phyloP scores from a whole-genome alignment of 2,113 vertebrate species.

The Zosterops borbonicus region DNA sequence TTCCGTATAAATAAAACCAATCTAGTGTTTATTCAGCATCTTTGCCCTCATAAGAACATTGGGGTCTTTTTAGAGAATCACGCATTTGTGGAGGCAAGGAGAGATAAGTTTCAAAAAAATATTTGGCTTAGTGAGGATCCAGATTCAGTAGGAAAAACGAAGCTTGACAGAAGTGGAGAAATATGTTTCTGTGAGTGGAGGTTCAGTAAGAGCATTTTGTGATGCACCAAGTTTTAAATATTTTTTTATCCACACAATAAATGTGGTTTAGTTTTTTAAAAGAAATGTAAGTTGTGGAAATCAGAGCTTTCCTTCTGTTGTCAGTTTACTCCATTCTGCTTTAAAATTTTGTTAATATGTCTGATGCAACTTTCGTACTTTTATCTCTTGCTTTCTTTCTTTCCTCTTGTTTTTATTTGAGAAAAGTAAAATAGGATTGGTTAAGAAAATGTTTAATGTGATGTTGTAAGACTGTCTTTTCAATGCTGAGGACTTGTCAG shows the following conservation, averaged over 20 bases:
- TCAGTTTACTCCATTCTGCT: neutral
- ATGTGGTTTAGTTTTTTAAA: neutral
- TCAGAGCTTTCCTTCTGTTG: neutral
- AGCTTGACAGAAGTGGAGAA: neutral
- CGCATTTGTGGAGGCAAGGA: neutral
- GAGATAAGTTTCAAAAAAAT: neutral
- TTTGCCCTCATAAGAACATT: neutral
- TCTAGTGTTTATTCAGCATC: conserved; percentile 40
- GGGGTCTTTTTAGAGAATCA: neutral
- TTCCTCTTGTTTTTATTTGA: neutral
- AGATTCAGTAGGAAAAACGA: neutral
- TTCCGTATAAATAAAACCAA: conserved; percentile 23
- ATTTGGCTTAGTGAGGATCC: neutral
- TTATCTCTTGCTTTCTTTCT: neutral
- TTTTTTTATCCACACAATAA: neutral
- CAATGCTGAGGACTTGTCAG: neutral
- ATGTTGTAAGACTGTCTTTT: neutral
- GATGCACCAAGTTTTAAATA: neutral
- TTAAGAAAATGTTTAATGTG: neutral
- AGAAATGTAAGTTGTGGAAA: neutral
- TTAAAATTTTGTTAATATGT: neutral
- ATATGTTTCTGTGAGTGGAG: neutral
- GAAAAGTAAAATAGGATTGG: neutral
- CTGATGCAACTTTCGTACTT: neutral
- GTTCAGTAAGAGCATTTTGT: neutral